Conservation (phyloP, 2,888 invertebrate species). For the Drosophila atroscutellata region DNA sequence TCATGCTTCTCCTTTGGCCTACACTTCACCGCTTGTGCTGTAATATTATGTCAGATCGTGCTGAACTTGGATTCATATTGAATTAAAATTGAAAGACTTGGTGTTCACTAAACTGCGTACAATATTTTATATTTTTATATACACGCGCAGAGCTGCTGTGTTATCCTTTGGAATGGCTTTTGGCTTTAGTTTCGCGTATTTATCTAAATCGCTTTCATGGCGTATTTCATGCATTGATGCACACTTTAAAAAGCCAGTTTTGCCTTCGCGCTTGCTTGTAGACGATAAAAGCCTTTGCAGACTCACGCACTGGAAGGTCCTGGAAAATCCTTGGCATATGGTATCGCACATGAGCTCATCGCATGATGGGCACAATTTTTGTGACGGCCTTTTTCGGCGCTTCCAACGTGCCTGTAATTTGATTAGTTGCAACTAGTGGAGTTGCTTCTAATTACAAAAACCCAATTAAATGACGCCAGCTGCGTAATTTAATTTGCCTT, state of each 20-base stretch:
- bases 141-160: background rate
- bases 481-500: conserved; percentile 56
- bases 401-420: conserved; percentile 40
- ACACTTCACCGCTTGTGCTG: conserved; percentile 14
- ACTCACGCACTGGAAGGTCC: conserved; percentile 9
- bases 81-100: conserved; percentile 42
- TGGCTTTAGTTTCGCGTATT: conserved; percentile 56
- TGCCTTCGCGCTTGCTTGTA: conserved; percentile 43
- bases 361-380: conserved; percentile 16
- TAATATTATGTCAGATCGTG: background rate
- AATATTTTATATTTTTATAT: conserved; percentile 3
- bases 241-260: conserved; percentile 70
- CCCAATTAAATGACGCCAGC: conserved; percentile 24
- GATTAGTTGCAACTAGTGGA: conserved; percentile 51
- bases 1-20: conserved; percentile 14
- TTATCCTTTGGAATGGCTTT: conserved; percentile 39
- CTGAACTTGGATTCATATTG: conserved; percentile 16
- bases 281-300: conserved; percentile 49
- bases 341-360: conserved; percentile 37
- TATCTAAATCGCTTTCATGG: conserved; percentile 71
- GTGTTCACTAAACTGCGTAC: conserved; percentile 30
- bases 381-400: conserved; percentile 18
- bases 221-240: conserved; percentile 75
- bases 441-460: conserved; percentile 51
- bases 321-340: conserved; percentile 54